Conservation (phyloP, 2,888 invertebrate species). For the Drosophila robusta region DNA sequence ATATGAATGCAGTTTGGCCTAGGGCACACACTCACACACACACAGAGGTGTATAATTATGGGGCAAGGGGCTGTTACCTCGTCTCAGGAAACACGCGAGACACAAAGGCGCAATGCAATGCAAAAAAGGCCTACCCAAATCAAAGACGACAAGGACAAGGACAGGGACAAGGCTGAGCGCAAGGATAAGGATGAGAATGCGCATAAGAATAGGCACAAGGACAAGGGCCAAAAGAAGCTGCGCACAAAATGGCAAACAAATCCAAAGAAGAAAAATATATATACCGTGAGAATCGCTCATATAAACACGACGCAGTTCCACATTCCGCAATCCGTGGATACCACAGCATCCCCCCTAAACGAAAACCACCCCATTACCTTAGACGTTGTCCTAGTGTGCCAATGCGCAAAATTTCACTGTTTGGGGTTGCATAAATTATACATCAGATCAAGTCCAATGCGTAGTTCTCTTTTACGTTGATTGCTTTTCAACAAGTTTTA, state of each 20-base stretch:
- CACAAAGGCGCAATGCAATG: constrained; percentile 63
- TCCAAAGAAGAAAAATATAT: constrained; percentile 23
- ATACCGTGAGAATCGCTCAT: constrained; percentile 61
- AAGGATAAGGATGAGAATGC: constrained; percentile 18
- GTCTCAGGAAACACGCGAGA: constrained; percentile 58
- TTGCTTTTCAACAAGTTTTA: constrained; percentile 71
- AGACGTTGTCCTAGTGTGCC: constrained; percentile 24
- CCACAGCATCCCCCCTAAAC: constrained; percentile 41
- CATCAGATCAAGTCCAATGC: constrained; percentile 49
- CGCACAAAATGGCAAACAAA: constrained; percentile 48
- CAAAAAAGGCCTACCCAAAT: constrained; percentile 71
- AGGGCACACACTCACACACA: constrained; percentile 18
- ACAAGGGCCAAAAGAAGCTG: constrained; percentile 35
- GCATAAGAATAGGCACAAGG: constrained; percentile 30
- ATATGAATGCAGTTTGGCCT: constrained; percentile 65
- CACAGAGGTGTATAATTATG: constrained; percentile 42
- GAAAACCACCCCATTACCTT: constrained; percentile 53
- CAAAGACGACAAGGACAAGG: constrained; percentile 56
- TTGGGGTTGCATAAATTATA: constrained; percentile 75
- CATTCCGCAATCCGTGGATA: constrained; percentile 46
- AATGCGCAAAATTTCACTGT: constrained; percentile 27
- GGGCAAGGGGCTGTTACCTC: constrained; percentile 29
- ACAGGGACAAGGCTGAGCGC: constrained; percentile 32
- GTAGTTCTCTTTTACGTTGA: constrained; percentile 54
- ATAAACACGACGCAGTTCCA: constrained; percentile 55